A percentile compares a stretch with the other conserved stretches of the same genome.
Conservation (phyloP, 2,797 vertebrate genomes). For the Gymnothorax reevesii region DNA sequence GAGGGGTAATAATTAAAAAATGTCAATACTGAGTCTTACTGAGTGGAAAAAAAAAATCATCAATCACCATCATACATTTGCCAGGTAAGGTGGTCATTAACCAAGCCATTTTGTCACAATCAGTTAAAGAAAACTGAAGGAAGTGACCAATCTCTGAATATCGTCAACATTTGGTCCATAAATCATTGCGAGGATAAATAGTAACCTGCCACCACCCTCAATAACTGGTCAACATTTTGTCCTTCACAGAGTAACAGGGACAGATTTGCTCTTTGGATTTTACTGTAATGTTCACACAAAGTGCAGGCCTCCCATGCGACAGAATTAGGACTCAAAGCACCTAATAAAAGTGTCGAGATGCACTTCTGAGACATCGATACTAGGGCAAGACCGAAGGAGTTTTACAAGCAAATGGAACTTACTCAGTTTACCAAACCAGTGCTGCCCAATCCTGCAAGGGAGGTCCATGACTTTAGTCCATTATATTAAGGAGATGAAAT, state of each 20-base stretch:
- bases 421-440: not conserved
- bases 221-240: conserved; percentile 11
- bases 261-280: not conserved
- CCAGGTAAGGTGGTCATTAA: not conserved
- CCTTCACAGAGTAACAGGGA: not conserved
- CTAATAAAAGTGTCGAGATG: not conserved
- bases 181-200: not conserved
- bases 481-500: no score
- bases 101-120: not conserved
- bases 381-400: not conserved
- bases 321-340: conserved; percentile 9
- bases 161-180: not conserved
- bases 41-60: no score
- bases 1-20: not conserved
- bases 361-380: not conserved
- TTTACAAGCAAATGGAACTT: not conserved
- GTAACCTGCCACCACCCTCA: not conserved
- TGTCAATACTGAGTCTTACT: no score
- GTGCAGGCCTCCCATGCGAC: not conserved
- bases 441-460: not conserved
- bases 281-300: not conserved
- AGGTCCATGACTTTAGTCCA: no score
- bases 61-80: no score
- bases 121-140: not conserved
- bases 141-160: not conserved